Percentiles rank a stretch among this genome's conserved stretches.
These are phyloP conservation scores for Microplitis demolitor DNA, from an alignment of 1,140 invertebrate species.

Conservation along the genomic window DNA sequence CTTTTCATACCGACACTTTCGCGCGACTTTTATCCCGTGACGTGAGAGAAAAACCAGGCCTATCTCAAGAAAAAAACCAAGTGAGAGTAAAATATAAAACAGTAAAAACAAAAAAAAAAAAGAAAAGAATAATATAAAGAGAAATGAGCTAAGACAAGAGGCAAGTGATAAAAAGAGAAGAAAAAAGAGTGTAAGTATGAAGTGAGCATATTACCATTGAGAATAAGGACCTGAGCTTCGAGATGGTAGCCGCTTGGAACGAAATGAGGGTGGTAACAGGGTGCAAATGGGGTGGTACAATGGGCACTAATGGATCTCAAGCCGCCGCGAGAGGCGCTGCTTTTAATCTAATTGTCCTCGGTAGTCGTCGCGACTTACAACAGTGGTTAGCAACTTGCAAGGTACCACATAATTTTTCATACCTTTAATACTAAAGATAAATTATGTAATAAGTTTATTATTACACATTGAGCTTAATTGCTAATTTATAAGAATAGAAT, in stretches of 20 bases:
- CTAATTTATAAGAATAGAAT: no score
- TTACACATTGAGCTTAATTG: no score
- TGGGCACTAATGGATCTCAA: conserved; percentile 63
- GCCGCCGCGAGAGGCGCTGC: conserved; percentile 61
- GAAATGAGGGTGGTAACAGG: conserved; percentile 5
- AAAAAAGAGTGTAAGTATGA: conserved; percentile 50
- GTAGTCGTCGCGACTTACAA: conserved; percentile 34
- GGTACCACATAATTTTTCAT: background rate
- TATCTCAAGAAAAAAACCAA: background rate
- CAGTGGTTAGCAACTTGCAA: conserved; percentile 24
- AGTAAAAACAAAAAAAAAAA: conserved; percentile 1
- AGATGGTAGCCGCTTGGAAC: conserved; percentile 46
- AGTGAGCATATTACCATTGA: conserved; percentile 64
- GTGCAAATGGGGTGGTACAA: conserved; percentile 60
- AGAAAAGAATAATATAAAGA: conserved; percentile 5
- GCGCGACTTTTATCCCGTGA: conserved; percentile 35
- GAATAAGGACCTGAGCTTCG: conserved; percentile 62
- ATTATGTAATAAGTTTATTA: no score
- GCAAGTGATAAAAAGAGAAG: conserved; percentile 26
- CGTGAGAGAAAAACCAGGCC: background rate
- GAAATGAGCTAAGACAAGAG: conserved; percentile 5
- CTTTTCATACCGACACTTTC: conserved; percentile 48
- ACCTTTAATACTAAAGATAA: background rate
- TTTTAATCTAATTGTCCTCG: conserved; percentile 63
- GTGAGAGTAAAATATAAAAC: background rate